Evolutionary conservation across 2,113 vertebrate species (phyloP), one percentile per base, ranked within the genome.

Genomic region (Promerops cafer): DNA sequence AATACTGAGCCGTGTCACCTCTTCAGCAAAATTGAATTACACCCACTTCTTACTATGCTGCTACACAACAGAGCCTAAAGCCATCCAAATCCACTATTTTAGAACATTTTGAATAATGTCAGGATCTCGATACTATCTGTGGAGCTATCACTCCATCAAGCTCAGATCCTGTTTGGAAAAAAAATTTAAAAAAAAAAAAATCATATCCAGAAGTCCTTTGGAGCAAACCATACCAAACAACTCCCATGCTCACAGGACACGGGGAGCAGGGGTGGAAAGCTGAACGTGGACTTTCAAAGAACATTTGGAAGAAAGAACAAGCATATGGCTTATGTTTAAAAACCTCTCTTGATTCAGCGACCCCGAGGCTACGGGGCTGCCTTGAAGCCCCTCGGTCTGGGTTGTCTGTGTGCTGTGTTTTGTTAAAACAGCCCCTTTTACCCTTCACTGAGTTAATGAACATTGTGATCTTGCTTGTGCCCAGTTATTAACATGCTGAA

Each of bases 251-350:
- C 28, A 8, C 47, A 47, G 87, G 69, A 26, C 21, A 53, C 7
- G 5, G 78, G 87, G 24, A 35, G 86, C 71, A 78, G 71, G 49
- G 71, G 6, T 76, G 59, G 81, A 10, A 56, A 76, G 47, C 64
- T 4, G 35, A 87, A 65, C 45, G 1, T 61, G 42, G 5, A 65
- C 64, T 78, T 95, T 81, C 64, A 90, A 96, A 89, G 90, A 68
- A 18, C 35, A 64, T 83, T 91, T 90, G 77, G 84, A 94, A 92
- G 84, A 30, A 83, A 45, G 80, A 60, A 26, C 22, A 19, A 74
- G 84, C 94, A 92, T 95, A 96, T 87, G 94, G 96, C 87, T 94
- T 90, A 95, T 52, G 95, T 95, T 95, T 95, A 85, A 72, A 94
- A 95, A 60, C 65, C 87, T 59, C 77, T 61, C 93, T 72, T 60